These are phyloP conservation scores for Rhinatrema bivittatum DNA, from an alignment of 2,797 vertebrate species.

Conservation along the genomic window DNA sequence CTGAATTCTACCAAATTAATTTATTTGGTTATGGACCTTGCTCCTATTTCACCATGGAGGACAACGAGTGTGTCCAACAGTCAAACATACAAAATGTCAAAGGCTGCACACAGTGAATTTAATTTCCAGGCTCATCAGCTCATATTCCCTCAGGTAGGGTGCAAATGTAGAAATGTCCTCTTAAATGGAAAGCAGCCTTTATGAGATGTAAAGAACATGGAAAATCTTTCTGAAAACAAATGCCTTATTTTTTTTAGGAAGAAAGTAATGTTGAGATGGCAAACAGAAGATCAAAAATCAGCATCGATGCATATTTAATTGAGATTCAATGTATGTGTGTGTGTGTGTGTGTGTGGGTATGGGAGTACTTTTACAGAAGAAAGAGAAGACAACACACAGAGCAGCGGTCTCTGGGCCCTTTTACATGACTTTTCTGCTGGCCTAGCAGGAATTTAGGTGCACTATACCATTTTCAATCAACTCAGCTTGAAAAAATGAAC, in stretches of 20 bases:
- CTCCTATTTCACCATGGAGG: constrained; percentile 1
- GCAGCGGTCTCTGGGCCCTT: too few species aligned
- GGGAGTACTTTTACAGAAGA: too few species aligned
- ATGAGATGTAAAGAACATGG: constrained; percentile 1
- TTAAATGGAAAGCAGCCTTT: background rate
- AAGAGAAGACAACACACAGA: too few species aligned
- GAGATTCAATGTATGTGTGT: too few species aligned
- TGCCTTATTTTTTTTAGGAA: background rate
- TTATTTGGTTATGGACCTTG: background rate
- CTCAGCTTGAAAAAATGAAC: too few species aligned
- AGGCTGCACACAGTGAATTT: background rate
- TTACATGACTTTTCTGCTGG: too few species aligned
- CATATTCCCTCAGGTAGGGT: background rate
- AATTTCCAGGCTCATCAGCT: too few species aligned
- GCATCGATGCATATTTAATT: too few species aligned
- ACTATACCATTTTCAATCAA: too few species aligned
- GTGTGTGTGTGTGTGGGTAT: too few species aligned
- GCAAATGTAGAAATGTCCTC: background rate
- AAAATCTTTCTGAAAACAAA: background rate
- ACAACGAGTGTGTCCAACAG: background rate
- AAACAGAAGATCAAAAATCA: too few species aligned
- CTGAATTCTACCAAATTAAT: background rate
- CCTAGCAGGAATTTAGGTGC: too few species aligned
- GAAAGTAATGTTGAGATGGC: background rate
- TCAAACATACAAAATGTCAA: background rate